These are phyloP conservation scores for Neostethus bicornis DNA, from an alignment of 2,797 vertebrate species.

Conservation along the genomic window DNA sequence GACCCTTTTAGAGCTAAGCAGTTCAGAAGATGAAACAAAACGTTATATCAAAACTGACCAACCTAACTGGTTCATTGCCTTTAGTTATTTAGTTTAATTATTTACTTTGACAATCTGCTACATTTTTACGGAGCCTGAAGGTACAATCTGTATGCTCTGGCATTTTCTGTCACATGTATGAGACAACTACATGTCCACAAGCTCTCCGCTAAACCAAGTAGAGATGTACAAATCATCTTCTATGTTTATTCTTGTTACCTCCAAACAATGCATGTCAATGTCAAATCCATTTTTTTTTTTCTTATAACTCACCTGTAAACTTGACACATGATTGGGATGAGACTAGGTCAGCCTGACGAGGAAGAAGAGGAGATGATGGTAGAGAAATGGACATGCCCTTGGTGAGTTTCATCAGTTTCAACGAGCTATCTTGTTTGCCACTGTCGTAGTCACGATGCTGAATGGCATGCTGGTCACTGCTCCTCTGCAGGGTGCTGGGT, in stretches of 20 bases:
- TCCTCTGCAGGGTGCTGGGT: constrained; percentile 72
- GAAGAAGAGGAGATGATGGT: constrained; percentile 95
- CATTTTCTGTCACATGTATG: constrained; percentile 59
- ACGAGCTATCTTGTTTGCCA: constrained; percentile 49
- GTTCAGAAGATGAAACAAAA: constrained; percentile 7
- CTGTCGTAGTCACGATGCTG: constrained; percentile 59
- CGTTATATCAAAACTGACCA: constrained; percentile 17
- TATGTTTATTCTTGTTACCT: constrained; percentile 34
- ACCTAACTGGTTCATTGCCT: constrained; percentile 49
- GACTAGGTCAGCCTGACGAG: constrained; percentile 84
- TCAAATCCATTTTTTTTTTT: too few species aligned
- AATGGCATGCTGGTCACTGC: constrained; percentile 47
- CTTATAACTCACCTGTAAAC: constrained; percentile 86
- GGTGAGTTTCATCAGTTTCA: constrained; percentile 79
- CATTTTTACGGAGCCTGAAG: constrained; percentile 47
- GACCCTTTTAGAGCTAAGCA: too few species aligned
- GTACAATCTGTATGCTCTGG: constrained; percentile 34
- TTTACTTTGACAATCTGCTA: constrained; percentile 72
- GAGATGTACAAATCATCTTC: constrained; percentile 40
- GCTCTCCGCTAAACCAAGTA: constrained; percentile 53
- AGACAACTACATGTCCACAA: constrained; percentile 63
- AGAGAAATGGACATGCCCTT: constrained; percentile 93
- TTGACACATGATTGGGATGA: constrained; percentile 84
- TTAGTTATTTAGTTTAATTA: constrained; percentile 64
- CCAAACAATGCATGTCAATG: too few species aligned